Percentiles rank a stretch among this genome's conserved stretches.
Conservation (phyloP, 1,140 invertebrate species). For the Venustaconcha ellipsiformis region DNA sequence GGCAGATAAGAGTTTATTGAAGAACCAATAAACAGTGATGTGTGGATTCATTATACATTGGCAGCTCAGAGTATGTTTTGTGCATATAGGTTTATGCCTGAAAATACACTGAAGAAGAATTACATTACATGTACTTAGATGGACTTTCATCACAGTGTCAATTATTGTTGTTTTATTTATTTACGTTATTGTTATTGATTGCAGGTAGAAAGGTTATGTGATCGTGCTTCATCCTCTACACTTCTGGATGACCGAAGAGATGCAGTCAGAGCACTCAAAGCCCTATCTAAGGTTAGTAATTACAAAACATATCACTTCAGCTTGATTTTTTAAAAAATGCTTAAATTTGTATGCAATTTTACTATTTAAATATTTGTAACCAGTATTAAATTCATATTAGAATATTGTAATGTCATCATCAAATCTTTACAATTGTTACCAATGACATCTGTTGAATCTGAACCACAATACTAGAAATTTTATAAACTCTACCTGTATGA, state of each 20-base stretch:
- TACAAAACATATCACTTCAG: neutral
- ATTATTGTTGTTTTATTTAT: too few relatives aligned
- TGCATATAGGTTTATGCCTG: too few relatives aligned
- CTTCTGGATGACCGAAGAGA: slow-evolving; percentile 94
- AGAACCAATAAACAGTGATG: too few relatives aligned
- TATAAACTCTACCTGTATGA: neutral
- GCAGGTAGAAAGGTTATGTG: slow-evolving; percentile 92
- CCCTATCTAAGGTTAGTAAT: slow-evolving; percentile 80
- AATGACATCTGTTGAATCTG: too few relatives aligned
- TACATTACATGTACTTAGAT: too few relatives aligned
- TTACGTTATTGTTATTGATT: slow-evolving; percentile 40
- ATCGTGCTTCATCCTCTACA: slow-evolving; percentile 91
- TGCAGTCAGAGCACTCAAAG: slow-evolving; percentile 95
- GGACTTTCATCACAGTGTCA: too few relatives aligned
- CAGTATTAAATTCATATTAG: neutral
- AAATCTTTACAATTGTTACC: neutral
- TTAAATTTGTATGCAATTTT: neutral
- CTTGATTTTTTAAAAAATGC: neutral
- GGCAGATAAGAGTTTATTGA: too few relatives aligned
- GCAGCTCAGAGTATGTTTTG: too few relatives aligned
- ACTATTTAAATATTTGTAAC: neutral
- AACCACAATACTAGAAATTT: neutral
- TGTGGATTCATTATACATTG: too few relatives aligned
- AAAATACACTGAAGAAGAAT: too few relatives aligned
- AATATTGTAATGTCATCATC: neutral